A percentile compares a stretch with the other conserved stretches of the same genome.
These are phyloP conservation scores for Molossus molossus DNA, from an alignment of 2,797 vertebrate genomes.

Conservation along the genomic window DNA sequence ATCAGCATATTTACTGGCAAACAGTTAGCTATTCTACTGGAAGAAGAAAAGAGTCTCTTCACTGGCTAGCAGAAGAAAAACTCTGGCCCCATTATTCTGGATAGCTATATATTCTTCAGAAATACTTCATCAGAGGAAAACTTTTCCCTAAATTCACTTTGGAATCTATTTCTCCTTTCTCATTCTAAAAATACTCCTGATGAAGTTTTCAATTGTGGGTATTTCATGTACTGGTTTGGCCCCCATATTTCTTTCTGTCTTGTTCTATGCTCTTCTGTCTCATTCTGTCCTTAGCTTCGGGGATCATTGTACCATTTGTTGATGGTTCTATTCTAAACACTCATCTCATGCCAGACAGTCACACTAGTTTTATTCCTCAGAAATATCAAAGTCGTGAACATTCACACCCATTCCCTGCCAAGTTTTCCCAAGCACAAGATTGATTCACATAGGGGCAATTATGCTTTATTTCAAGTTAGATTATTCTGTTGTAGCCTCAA, in stretches of 20 bases:
- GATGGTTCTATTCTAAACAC: conserved; percentile 33
- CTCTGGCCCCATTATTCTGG: not conserved
- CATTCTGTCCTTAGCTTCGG: not conserved
- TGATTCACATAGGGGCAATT: not conserved
- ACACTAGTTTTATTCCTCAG: conserved; percentile 26
- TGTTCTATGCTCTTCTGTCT: not conserved
- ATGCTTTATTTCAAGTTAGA: conserved; percentile 9
- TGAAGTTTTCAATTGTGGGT: conserved; percentile 1
- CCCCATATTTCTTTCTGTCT: not conserved
- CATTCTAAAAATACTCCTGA: not conserved
- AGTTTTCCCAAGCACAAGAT: not conserved
- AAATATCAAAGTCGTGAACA: conserved; percentile 43
- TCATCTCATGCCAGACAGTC: not conserved
- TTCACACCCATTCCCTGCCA: not conserved
- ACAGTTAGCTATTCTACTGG: not conserved
- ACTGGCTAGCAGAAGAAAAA: not conserved
- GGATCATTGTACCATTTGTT: conserved; percentile 22
- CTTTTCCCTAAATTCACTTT: not conserved
- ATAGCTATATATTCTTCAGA: not conserved
- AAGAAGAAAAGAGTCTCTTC: conserved; percentile 22
- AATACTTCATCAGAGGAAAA: conserved; percentile 41
- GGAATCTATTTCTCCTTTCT: not conserved
- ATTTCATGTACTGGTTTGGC: not conserved
- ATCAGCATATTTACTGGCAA: conserved; percentile 24
- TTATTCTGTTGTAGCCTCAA: not conserved